Evolutionary conservation across 2,888 invertebrate genomes (phyloP).

Genomic region (Mantis religiosa): DNA sequence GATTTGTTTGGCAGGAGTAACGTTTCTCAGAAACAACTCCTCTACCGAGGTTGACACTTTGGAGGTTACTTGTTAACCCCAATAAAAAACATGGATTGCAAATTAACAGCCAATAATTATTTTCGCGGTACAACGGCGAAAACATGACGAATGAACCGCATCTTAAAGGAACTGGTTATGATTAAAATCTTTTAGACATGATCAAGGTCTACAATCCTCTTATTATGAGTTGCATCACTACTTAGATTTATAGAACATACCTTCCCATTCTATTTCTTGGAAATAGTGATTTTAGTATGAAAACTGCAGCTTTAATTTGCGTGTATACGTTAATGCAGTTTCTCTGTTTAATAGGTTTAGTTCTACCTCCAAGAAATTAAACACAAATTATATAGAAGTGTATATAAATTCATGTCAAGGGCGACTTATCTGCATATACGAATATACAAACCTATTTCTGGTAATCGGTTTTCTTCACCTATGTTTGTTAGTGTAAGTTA

Average conservation of each 20-base stretch:
- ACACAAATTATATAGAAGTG: neutral
- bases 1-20: too few relatives aligned
- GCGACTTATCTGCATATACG: neutral
- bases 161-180: neutral
- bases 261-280: neutral
- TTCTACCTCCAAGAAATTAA: neutral
- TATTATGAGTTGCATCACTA: neutral
- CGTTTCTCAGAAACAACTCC: neutral
- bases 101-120: neutral
- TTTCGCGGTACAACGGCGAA: neutral
- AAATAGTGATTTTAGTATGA: neutral
- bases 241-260: neutral
- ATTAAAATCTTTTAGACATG: neutral
- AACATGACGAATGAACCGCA: neutral
- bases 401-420: neutral
- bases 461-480: too few relatives aligned
- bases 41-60: neutral
- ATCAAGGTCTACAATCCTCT: neutral
- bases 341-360: neutral
- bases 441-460: neutral
- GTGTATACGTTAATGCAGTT: neutral
- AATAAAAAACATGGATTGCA: neutral
- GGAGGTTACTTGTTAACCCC: neutral
- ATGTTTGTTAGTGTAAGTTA: too few relatives aligned
- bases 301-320: neutral